phyloP scores from a whole-genome alignment of 2,113 vertebrate genomes.

The Triplophysa siluroides region DNA sequence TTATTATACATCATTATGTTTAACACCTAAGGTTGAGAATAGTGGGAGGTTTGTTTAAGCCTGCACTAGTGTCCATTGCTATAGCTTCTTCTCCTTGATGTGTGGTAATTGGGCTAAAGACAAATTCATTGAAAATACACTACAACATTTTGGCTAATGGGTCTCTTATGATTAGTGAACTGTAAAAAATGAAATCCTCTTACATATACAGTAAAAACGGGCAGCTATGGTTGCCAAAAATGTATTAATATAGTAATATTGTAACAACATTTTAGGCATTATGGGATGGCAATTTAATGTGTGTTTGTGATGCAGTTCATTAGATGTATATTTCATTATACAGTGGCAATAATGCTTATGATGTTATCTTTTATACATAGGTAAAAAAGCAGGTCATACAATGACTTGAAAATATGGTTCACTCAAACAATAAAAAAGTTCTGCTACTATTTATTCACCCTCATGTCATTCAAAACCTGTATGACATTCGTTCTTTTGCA shows the following conservation, averaged over 20 bases:
- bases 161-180: neutral
- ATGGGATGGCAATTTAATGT: neutral
- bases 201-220: neutral
- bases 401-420: neutral
- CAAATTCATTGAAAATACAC: neutral
- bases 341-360: too few species aligned
- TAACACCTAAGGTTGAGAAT: constrained; percentile 8
- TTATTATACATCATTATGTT: constrained; percentile 31
- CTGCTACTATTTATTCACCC: too few species aligned
- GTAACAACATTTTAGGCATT: neutral
- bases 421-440: too few species aligned
- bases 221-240: neutral
- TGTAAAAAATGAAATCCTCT: neutral
- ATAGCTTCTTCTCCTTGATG: neutral
- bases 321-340: too few species aligned
- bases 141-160: neutral
- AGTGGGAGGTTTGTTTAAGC: neutral
- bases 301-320: too few species aligned
- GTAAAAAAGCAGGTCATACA: neutral
- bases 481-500: too few species aligned
- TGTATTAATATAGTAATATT: neutral
- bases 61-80: neutral
- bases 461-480: too few species aligned
- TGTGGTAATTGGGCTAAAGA: neutral
- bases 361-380: too few species aligned